phyloP scores from a whole-genome alignment of 2,888 invertebrate genomes.

The Chrysodeixis includens region DNA sequence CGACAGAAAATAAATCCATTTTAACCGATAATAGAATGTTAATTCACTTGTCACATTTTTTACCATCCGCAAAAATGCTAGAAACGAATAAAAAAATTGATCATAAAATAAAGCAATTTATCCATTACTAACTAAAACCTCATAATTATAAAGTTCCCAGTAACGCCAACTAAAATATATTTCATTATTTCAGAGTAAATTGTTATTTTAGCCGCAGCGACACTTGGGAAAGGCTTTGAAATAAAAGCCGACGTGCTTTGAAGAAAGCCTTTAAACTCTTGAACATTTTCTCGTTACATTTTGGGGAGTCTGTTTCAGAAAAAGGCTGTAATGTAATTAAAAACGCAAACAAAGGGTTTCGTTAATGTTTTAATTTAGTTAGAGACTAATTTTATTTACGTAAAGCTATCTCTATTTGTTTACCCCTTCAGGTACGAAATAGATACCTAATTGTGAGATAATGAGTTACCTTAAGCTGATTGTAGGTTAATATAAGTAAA shows the following conservation, averaged over 20 bases:
- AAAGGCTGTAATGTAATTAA: neutral
- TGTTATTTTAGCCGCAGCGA: slow-evolving; percentile 1
- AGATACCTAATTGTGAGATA: neutral
- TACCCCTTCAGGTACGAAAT: too few species aligned
- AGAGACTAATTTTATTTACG: neutral
- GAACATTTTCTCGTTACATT: slow-evolving; percentile 22
- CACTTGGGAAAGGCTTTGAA: slow-evolving; percentile 17
- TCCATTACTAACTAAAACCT: neutral
- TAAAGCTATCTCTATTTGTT: neutral
- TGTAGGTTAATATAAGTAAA: too few species aligned
- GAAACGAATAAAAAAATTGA: too few species aligned
- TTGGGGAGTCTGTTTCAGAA: neutral
- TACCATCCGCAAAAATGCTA: too few species aligned
- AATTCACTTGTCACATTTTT: neutral
- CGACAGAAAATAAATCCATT: neutral
- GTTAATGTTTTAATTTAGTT: neutral
- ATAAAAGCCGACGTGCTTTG: slow-evolving; percentile 32
- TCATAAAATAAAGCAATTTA: neutral
- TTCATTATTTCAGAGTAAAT: slow-evolving; percentile 5
- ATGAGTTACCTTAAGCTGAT: neutral
- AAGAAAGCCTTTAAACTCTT: slow-evolving; percentile 19
- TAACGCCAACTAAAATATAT: slow-evolving; percentile 6
- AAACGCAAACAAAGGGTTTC: neutral
- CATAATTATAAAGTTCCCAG: neutral
- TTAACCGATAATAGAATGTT: neutral